phyloP scores from a whole-genome alignment of 2,113 vertebrate genomes.

The Clupea harengus region DNA sequence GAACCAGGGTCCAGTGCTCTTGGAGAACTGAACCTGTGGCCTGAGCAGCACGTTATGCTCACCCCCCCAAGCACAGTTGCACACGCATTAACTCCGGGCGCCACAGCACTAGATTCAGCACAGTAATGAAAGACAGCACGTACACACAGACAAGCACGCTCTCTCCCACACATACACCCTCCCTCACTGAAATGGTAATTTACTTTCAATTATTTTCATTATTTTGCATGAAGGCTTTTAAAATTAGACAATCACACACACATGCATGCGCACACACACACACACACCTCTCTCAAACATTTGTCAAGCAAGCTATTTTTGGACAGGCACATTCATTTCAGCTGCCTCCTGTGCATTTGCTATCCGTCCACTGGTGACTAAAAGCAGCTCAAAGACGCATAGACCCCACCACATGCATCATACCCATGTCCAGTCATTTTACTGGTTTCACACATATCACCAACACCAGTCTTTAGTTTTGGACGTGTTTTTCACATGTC shows the following conservation, averaged over 20 bases:
- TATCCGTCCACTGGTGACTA: not conserved
- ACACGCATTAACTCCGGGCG: not conserved
- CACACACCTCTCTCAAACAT: not conserved
- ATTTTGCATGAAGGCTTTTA: not conserved
- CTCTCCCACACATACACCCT: not conserved
- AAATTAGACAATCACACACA: not conserved
- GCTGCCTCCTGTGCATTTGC: slow-evolving; percentile 4
- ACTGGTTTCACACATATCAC: not conserved
- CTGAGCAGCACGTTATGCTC: not conserved
- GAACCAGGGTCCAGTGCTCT: too few relatives aligned
- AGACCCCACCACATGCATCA: not conserved
- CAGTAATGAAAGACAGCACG: not conserved
- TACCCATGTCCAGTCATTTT: not conserved
- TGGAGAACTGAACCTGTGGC: not conserved
- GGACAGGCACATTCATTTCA: slow-evolving; percentile 10
- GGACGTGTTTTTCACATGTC: not conserved
- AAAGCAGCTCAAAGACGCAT: not conserved
- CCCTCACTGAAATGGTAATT: not conserved
- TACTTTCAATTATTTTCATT: not conserved
- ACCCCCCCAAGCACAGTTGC: not conserved
- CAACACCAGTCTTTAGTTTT: not conserved
- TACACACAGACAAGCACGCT: not conserved
- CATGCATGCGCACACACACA: not conserved
- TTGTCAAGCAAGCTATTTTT: slow-evolving; percentile 16
- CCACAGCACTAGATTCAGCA: not conserved